These are phyloP conservation scores for Petrophora chlorosata DNA, from an alignment of 2,888 invertebrate genomes.

Conservation along the genomic window DNA sequence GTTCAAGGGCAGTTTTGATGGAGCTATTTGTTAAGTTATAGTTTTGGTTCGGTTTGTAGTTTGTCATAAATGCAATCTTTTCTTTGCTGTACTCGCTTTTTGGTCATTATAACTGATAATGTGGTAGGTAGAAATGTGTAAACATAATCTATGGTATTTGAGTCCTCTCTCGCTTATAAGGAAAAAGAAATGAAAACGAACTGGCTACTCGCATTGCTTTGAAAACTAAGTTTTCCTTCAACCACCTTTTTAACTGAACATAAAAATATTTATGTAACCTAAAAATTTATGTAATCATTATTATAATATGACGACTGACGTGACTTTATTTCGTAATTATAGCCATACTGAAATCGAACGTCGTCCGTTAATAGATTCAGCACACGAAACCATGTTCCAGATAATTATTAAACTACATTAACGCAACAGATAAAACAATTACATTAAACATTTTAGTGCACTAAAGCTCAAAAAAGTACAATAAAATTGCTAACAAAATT, in stretches of 20 bases:
- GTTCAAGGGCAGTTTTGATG: constrained; percentile 30
- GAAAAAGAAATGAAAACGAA: too few relatives aligned
- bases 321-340: constrained; percentile 61
- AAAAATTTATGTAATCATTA: background rate
- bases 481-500: constrained; percentile 24
- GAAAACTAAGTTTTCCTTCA: too few relatives aligned
- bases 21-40: too few relatives aligned
- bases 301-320: background rate
- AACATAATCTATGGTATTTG: too few relatives aligned
- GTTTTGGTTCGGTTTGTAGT: too few relatives aligned
- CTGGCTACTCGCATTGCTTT: constrained; percentile 38
- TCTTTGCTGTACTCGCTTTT: too few relatives aligned
- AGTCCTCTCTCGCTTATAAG: too few relatives aligned
- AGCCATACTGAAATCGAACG: constrained; percentile 57
- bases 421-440: constrained; percentile 74
- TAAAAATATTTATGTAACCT: too few relatives aligned
- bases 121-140: too few relatives aligned
- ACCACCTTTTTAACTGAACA: too few relatives aligned
- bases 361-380: constrained; percentile 59
- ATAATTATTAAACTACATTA: constrained; percentile 81
- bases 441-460: constrained; percentile 27
- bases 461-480: constrained; percentile 18
- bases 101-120: too few relatives aligned
- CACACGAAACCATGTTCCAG: constrained; percentile 65
- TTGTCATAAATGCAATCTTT: too few relatives aligned